These are phyloP conservation scores for Eleginops maclovinus DNA, from an alignment of 2,113 vertebrate species.

Conservation along the genomic window DNA sequence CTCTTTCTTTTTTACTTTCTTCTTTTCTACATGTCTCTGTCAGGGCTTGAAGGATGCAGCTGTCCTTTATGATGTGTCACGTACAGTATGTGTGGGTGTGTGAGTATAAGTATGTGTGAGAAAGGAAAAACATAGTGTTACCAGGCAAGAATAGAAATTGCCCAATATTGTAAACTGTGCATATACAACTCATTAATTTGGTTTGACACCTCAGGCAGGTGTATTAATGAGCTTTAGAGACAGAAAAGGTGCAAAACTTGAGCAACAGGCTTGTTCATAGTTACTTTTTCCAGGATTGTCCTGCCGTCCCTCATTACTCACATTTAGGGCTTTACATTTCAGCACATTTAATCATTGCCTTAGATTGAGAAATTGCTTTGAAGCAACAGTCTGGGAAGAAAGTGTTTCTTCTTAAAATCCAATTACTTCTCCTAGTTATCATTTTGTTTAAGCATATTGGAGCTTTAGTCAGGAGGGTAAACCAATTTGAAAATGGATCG, in stretches of 20 bases:
- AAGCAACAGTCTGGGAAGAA: slow-evolving; percentile 38
- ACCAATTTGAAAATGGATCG: slow-evolving; percentile 65
- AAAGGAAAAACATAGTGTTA: slow-evolving; percentile 6
- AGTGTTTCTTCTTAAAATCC: slow-evolving; percentile 60
- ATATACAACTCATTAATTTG: slow-evolving; percentile 28
- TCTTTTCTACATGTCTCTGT: slow-evolving; percentile 41
- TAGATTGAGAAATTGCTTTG: slow-evolving; percentile 38
- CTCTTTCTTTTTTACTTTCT: neutral
- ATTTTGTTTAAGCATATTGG: slow-evolving; percentile 52
- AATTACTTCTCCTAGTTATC: slow-evolving; percentile 66
- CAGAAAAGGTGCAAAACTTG: slow-evolving; percentile 38
- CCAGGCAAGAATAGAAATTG: slow-evolving; percentile 3
- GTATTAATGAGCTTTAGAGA: slow-evolving; percentile 35
- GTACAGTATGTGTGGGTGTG: slow-evolving; percentile 4
- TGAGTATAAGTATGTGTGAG: neutral
- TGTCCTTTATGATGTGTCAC: slow-evolving; percentile 29
- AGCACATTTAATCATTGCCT: slow-evolving; percentile 49
- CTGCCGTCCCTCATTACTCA: slow-evolving; percentile 40
- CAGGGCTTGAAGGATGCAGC: slow-evolving; percentile 35
- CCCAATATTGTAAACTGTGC: slow-evolving; percentile 20
- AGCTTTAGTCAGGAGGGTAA: slow-evolving; percentile 52
- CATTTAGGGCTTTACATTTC: slow-evolving; percentile 33
- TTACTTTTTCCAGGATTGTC: slow-evolving; percentile 21
- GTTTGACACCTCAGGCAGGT: slow-evolving; percentile 34
- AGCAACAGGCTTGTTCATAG: slow-evolving; percentile 5